phyloP scores from a whole-genome alignment of 2,113 vertebrate genomes.

The Austrofundulus limnaeus region DNA sequence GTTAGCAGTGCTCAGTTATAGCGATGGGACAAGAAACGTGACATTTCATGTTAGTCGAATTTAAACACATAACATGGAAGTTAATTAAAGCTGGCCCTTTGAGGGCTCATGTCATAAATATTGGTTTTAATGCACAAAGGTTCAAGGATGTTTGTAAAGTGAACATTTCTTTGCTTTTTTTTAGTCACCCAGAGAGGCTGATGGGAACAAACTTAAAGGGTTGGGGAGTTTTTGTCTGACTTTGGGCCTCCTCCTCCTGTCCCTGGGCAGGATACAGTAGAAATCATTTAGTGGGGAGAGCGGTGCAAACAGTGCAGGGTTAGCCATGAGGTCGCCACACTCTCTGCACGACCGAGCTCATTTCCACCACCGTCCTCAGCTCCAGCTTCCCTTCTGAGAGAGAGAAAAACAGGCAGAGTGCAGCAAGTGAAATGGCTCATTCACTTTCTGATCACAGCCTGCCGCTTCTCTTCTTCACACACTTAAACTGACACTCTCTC shows the following conservation, averaged over 20 bases:
- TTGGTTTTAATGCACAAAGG: no score
- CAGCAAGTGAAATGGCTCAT: slow-evolving; percentile 73
- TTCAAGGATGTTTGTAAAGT: neutral
- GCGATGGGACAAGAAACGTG: no score
- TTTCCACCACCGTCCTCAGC: slow-evolving; percentile 67
- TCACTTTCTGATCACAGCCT: slow-evolving; percentile 75
- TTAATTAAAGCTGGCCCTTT: no score
- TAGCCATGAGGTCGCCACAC: slow-evolving; percentile 72
- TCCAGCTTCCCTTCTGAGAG: slow-evolving; percentile 44
- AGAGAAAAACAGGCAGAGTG: slow-evolving; percentile 14
- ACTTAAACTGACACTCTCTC: slow-evolving; percentile 48
- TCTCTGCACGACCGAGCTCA: slow-evolving; percentile 79
- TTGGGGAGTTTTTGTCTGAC: slow-evolving; percentile 3
- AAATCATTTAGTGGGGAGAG: slow-evolving; percentile 69
- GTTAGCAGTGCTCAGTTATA: no score
- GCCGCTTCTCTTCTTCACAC: slow-evolving; percentile 39
- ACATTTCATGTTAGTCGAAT: no score
- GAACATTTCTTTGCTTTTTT: slow-evolving; percentile 8
- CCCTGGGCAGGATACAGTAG: slow-evolving; percentile 58
- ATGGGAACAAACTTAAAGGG: slow-evolving; percentile 8
- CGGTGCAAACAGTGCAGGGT: slow-evolving; percentile 61
- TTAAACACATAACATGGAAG: no score
- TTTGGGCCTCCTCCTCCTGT: slow-evolving; percentile 12
- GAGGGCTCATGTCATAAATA: no score
- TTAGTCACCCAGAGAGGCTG: slow-evolving; percentile 19